These are phyloP conservation scores for Urocitellus parryii DNA, from an alignment of 2,113 vertebrate genomes.

Conservation along the genomic window DNA sequence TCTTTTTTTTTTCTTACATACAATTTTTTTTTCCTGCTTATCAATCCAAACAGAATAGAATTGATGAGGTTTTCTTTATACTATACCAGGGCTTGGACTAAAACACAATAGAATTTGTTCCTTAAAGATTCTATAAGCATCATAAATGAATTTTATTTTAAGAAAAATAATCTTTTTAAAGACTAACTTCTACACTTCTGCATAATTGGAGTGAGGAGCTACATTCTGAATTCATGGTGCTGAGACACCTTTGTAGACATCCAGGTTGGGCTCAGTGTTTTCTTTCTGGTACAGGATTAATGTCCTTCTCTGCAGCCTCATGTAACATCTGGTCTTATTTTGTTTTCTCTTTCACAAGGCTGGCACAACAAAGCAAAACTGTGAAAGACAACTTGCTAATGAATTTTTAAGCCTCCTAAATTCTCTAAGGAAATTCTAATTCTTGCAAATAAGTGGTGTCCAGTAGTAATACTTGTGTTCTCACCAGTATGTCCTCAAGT, in stretches of 20 bases:
- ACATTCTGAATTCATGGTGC: neutral
- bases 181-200: neutral
- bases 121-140: neutral
- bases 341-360: neutral
- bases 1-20: neutral
- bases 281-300: neutral
- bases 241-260: neutral
- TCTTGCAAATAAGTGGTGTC: slow-evolving; percentile 11
- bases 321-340: neutral
- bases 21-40: neutral
- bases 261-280: neutral
- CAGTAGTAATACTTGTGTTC: neutral
- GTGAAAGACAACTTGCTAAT: slow-evolving; percentile 32
- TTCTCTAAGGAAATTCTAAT: slow-evolving; percentile 35
- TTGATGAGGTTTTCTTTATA: neutral
- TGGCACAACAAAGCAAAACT: neutral
- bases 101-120: slow-evolving; percentile 13
- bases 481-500: neutral
- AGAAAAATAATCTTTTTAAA: neutral
- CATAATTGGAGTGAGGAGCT: neutral
- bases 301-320: neutral
- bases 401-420: slow-evolving; percentile 6
- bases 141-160: neutral
- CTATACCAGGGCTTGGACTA: neutral
- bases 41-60: neutral